Conservation (phyloP, 2,888 invertebrate genomes). For the Copidosoma aretas region DNA sequence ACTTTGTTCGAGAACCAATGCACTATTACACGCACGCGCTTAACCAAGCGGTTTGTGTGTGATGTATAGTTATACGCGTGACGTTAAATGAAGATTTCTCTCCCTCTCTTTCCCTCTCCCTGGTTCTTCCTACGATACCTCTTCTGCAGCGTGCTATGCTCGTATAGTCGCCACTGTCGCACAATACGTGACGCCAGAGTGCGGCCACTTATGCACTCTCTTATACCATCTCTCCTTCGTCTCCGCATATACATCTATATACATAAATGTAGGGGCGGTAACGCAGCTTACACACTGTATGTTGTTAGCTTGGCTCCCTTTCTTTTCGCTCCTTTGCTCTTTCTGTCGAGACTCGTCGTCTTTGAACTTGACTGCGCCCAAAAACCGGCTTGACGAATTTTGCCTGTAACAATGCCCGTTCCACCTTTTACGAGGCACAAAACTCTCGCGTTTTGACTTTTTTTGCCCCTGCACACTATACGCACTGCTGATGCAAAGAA, state of each 20-base stretch:
- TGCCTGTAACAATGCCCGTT: slow-evolving; percentile 29
- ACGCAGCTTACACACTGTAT: no score
- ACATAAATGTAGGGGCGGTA: background rate
- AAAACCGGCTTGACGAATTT: slow-evolving; percentile 40
- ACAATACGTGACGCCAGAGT: slow-evolving; percentile 1
- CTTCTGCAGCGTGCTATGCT: background rate
- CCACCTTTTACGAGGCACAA: slow-evolving; percentile 6
- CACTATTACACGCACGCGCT: slow-evolving; percentile 4
- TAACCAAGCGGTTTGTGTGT: no score
- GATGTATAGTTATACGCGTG: slow-evolving; percentile 20
- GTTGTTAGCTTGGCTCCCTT: background rate
- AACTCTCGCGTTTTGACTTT: background rate
- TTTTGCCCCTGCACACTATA: background rate
- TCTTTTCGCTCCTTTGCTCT: background rate
- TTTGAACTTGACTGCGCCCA: slow-evolving; percentile 34
- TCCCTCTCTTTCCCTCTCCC: slow-evolving; percentile 17
- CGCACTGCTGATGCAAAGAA: slow-evolving; percentile 17
- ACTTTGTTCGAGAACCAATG: slow-evolving; percentile 16
- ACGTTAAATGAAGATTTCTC: slow-evolving; percentile 25
- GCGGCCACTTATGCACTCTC: slow-evolving; percentile 4
- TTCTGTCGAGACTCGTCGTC: slow-evolving; percentile 14
- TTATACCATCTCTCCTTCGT: background rate
- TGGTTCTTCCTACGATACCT: background rate
- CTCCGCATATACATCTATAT: background rate
- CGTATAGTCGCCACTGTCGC: background rate